phyloP scores from a whole-genome alignment of 2,888 invertebrate genomes.

The Antheraea yamamai region DNA sequence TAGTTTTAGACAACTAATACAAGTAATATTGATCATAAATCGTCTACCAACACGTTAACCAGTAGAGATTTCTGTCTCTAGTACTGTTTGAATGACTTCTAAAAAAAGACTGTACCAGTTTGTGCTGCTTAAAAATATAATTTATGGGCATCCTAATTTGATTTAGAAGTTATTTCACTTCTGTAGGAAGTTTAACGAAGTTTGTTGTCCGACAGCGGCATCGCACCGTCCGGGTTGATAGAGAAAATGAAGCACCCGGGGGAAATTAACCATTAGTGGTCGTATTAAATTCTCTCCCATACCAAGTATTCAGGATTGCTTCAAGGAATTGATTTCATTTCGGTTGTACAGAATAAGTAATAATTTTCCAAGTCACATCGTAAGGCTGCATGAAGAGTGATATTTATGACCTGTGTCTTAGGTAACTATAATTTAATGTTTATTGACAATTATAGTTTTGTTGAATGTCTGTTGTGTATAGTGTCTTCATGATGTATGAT shows the following conservation, averaged over 20 bases:
- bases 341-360: conserved; percentile 9
- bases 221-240: conserved; percentile 36
- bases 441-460: too few relatives aligned
- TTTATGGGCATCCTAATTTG: conserved; percentile 37
- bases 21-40: not conserved
- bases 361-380: not conserved
- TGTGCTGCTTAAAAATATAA: conserved; percentile 19
- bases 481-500: too few relatives aligned
- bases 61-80: not conserved
- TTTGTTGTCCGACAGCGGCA: conserved; percentile 44
- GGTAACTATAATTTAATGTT: not conserved
- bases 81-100: not conserved
- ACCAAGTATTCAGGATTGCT: conserved; percentile 37
- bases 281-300: conserved; percentile 67
- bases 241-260: conserved; percentile 65
- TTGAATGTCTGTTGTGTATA: too few relatives aligned
- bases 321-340: conserved; percentile 36
- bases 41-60: not conserved
- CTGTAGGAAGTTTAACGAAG: conserved; percentile 49
- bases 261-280: conserved; percentile 73
- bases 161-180: conserved; percentile 40
- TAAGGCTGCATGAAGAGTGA: not conserved
- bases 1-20: too few relatives aligned
- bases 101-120: not conserved
- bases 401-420: not conserved